Base-by-base conservation (phyloP, 1,140 invertebrate genomes). In the Procambarus clarkii region DNA sequence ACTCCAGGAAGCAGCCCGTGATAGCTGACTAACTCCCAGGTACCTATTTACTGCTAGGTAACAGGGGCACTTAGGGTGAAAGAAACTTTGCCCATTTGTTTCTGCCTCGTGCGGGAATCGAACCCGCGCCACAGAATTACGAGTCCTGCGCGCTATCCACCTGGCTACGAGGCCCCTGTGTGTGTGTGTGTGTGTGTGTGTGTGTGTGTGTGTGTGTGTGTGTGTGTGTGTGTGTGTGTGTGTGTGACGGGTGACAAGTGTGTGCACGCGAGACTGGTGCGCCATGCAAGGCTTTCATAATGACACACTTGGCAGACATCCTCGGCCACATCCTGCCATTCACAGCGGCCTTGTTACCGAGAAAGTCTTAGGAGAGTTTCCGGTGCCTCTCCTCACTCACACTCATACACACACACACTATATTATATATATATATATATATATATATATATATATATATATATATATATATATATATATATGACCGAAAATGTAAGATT, bases 401-500 rank as follows among this genome's bases (percentile, higher is more conserved):
- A 54, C 50, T 5, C 50, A 54, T 11, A 54, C 50, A 54, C 50
- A 54, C 50, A 54, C 50, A 54, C 50, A 54, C 50, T 54, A 54
- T 54, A 54, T 8, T 1, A 54, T 2, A 54, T 1, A 54, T 54
- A 54, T 1, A 54, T 54, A 80, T 48, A 48, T 79, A 18, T 79
- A 79, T 79, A 79, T 79, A 45, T 79, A 45, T 44, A 79, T 80
- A 80, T 45, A 48, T 80, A 80, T 45, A 80, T 80, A 80, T 80
- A 80, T 80, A 80, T 80, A 80, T 74, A 74, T 74, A 80, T 80
- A 78, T 78, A n/a, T n/a, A n/a, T n/a, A n/a, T n/a, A n/a, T n/a
- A n/a, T n/a, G n/a, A n/a, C n/a, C n/a, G n/a, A n/a, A n/a, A n/a
- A n/a, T n/a, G n/a, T n/a, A n/a, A n/a, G n/a, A n/a, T n/a, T n/a